A percentile compares a stretch with the other conserved stretches of the same genome.
These are phyloP conservation scores for Drosophila kokeensis DNA, from an alignment of 2,888 invertebrate genomes.

Conservation along the genomic window DNA sequence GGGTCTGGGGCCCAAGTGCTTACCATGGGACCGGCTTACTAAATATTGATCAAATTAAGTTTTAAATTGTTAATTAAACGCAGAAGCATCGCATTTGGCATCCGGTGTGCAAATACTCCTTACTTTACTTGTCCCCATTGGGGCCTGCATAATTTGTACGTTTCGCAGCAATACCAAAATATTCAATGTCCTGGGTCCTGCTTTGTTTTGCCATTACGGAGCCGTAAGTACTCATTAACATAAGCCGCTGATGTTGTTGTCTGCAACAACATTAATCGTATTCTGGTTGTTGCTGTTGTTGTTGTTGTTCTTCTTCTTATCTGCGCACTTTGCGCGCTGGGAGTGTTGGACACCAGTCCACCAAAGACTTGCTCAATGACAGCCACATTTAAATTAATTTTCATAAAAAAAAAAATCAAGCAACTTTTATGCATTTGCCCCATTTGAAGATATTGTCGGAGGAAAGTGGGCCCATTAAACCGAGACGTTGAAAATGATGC, in stretches of 20 bases:
- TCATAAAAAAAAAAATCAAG: constrained; percentile 51
- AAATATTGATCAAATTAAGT: constrained; percentile 72
- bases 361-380: constrained; percentile 25
- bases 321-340: constrained; percentile 6
- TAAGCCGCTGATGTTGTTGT: constrained; percentile 58
- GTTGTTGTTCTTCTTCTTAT: constrained; percentile 11
- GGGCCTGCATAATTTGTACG: constrained; percentile 24
- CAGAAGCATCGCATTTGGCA: constrained; percentile 26
- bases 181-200: constrained; percentile 7
- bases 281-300: not conserved
- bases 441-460: constrained; percentile 32
- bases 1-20: constrained; percentile 11
- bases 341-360: constrained; percentile 11
- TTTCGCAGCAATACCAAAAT: constrained; percentile 14
- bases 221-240: constrained; percentile 75
- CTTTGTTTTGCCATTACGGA: constrained; percentile 53
- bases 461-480: constrained; percentile 61
- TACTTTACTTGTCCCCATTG: not conserved
- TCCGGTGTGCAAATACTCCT: not conserved
- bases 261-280: constrained; percentile 6
- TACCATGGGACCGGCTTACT: constrained; percentile 24
- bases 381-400: constrained; percentile 76
- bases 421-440: constrained; percentile 43
- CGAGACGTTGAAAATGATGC: constrained; percentile 43
- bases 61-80: constrained; percentile 78